Evolutionary conservation across 2,888 invertebrate species (phyloP).

Genomic region (Alloplasta piceator): DNA sequence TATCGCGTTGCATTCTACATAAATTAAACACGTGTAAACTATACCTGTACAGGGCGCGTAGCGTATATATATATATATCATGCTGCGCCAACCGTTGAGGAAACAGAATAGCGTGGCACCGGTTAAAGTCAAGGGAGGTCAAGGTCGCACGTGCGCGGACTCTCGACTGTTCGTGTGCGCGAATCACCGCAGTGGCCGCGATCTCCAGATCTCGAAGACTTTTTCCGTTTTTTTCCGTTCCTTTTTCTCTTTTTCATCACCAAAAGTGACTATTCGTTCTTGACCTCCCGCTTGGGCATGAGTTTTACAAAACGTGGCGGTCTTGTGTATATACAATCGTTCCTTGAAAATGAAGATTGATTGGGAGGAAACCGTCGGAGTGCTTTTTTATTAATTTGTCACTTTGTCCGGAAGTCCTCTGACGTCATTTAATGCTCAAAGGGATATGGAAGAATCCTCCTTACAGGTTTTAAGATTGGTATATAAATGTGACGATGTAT

Average conservation of each 20-base stretch:
- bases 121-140: conserved; percentile 55
- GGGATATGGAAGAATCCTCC: too few species aligned
- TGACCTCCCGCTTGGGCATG: neutral
- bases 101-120: conserved; percentile 46
- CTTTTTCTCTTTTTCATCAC: neutral
- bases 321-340: too few species aligned
- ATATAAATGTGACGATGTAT: too few species aligned
- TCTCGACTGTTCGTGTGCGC: conserved; percentile 57
- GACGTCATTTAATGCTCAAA: too few species aligned
- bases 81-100: conserved; percentile 26
- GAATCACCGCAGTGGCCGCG: conserved; percentile 71
- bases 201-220: conserved; percentile 66
- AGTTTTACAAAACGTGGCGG: neutral
- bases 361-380: too few species aligned
- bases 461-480: too few species aligned
- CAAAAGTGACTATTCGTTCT: neutral
- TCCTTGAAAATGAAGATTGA: too few species aligned
- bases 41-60: conserved; percentile 12
- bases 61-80: neutral
- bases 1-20: neutral
- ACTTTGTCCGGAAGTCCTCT: too few species aligned
- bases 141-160: conserved; percentile 67
- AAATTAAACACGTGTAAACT: neutral
- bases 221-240: conserved; percentile 37
- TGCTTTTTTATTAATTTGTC: too few species aligned